Conservation (phyloP, 2,888 invertebrate genomes). For the Hypolimnas misippus region DNA sequence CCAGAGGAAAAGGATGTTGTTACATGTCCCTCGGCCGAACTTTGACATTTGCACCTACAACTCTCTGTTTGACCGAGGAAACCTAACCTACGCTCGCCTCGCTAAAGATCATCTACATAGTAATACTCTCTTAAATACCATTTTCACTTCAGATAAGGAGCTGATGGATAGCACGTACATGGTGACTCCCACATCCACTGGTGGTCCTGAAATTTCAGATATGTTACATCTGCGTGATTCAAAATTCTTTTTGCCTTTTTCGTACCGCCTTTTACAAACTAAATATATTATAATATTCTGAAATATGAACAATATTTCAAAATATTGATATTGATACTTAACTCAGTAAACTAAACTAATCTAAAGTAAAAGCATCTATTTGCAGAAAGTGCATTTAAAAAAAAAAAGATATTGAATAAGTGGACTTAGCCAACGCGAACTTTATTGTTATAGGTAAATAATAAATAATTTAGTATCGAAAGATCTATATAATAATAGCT, state of each 20-base stretch:
- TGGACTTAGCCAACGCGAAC: too few relatives aligned
- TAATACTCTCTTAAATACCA: slow-evolving; percentile 84
- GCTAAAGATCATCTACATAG: slow-evolving; percentile 61
- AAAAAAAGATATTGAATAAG: too few relatives aligned
- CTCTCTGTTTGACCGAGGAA: slow-evolving; percentile 60
- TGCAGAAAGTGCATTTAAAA: too few relatives aligned
- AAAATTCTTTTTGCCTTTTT: slow-evolving; percentile 38
- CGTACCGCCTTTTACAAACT: neutral
- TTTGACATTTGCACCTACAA: slow-evolving; percentile 46
- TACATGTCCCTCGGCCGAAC: slow-evolving; percentile 88
- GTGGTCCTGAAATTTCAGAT: slow-evolving; percentile 86
- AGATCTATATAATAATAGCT: too few relatives aligned
- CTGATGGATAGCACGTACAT: slow-evolving; percentile 93
- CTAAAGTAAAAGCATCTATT: too few relatives aligned
- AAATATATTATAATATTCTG: too few relatives aligned
- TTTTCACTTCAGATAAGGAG: slow-evolving; percentile 92
- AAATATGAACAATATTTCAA: too few relatives aligned
- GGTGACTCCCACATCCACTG: slow-evolving; percentile 91
- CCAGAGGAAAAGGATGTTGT: slow-evolving; percentile 70
- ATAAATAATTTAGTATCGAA: too few relatives aligned
- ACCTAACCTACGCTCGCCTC: slow-evolving; percentile 54
- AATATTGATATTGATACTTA: too few relatives aligned
- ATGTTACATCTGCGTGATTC: slow-evolving; percentile 51
- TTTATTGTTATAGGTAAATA: too few relatives aligned
- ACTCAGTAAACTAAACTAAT: too few relatives aligned